Conservation (phyloP, 2,888 invertebrate genomes). For the Drosophila melanosoma region DNA sequence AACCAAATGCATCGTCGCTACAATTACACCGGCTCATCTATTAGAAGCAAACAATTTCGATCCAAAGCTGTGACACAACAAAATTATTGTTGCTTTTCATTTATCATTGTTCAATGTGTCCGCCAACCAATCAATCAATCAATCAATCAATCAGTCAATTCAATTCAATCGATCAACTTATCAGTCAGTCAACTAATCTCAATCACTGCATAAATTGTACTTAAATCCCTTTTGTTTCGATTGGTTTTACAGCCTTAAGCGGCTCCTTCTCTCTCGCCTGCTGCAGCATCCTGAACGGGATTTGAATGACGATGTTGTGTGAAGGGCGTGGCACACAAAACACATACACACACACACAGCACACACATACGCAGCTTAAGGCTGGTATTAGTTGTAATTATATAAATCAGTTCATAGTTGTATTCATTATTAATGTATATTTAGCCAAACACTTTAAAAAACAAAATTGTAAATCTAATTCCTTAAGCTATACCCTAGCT, state of each 20-base stretch:
- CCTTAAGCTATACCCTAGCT: constrained; percentile 45
- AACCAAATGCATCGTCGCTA: constrained; percentile 53
- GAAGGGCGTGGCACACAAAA: constrained; percentile 24
- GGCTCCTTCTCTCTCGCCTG: constrained; percentile 31
- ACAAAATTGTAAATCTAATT: constrained; percentile 39
- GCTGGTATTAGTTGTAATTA: constrained; percentile 44
- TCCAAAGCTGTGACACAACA: constrained; percentile 21
- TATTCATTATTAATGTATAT: constrained; percentile 15
- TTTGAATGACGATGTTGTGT: constrained; percentile 49
- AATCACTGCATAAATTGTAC: constrained; percentile 64
- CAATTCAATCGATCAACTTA: constrained; percentile 46
- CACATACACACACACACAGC: constrained; percentile 27
- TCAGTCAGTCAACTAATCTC: constrained; percentile 31
- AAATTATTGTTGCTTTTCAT: constrained; percentile 38
- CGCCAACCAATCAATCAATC: constrained; percentile 20
- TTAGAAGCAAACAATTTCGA: constrained; percentile 36
- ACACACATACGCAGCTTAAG: constrained; percentile 11
- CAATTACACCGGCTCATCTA: constrained; percentile 37
- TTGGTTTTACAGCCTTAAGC: constrained; percentile 77
- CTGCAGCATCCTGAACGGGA: constrained; percentile 44
- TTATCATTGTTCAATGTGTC: constrained; percentile 47
- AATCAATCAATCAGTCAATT: constrained; percentile 40
- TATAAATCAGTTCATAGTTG: constrained; percentile 39
- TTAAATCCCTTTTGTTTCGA: constrained; percentile 69
- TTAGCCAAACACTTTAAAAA: constrained; percentile 20